phyloP scores from a whole-genome alignment of 2,113 vertebrate genomes.

The Coturnix japonica region DNA sequence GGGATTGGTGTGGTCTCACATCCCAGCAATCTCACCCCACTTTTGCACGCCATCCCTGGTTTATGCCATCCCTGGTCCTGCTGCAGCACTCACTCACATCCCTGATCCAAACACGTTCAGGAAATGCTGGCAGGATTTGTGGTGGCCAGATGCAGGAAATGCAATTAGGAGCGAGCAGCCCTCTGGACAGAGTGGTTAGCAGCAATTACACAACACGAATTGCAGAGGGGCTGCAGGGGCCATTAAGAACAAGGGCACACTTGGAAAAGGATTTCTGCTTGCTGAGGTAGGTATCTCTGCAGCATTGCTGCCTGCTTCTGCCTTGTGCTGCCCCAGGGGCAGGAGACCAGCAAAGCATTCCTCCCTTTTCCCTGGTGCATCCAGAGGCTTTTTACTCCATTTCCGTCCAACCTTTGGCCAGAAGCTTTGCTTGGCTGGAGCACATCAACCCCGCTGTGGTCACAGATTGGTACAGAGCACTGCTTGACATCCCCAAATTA shows the following conservation, averaged over 20 bases:
- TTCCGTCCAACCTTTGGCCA: background rate
- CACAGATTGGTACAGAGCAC: background rate
- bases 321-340: accelerated
- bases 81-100: no score
- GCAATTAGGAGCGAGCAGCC: background rate
- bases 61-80: background rate
- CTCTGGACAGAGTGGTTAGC: background rate
- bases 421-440: accelerated
- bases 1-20: background rate
- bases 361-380: background rate
- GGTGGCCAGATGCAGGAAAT: background rate
- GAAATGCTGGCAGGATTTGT: background rate
- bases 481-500: background rate
- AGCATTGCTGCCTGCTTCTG: background rate
- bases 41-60: background rate
- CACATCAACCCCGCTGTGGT: accelerated
- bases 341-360: background rate
- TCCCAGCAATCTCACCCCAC: background rate
- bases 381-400: background rate
- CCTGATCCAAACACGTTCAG: background rate
- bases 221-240: background rate
- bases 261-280: background rate
- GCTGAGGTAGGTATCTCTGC: background rate
- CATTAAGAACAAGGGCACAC: background rate
- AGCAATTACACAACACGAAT: background rate